phyloP scores from a whole-genome alignment of 1,140 invertebrate species.

The Eriosoma lanigerum region DNA sequence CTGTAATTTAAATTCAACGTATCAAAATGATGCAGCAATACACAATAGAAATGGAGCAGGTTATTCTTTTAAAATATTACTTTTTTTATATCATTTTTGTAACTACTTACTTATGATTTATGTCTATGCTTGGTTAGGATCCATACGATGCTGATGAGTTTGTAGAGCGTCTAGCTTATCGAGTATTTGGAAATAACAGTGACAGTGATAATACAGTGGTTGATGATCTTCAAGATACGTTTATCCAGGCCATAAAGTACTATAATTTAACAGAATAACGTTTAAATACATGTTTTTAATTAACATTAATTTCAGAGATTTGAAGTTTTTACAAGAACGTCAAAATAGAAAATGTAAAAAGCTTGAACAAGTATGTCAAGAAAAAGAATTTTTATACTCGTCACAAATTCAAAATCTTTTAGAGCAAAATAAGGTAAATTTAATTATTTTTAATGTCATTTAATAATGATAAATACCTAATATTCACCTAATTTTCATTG shows the following conservation, averaged over 20 bases:
- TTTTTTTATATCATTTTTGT: not conserved
- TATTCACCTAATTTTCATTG: not conserved
- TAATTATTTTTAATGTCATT: not conserved
- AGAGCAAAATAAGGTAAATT: conserved; percentile 30
- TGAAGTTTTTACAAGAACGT: conserved; percentile 77
- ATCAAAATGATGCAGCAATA: conserved; percentile 56
- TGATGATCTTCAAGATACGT: conserved; percentile 82
- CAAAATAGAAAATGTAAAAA: conserved; percentile 86
- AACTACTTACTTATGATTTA: not conserved
- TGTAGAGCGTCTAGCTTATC: conserved; percentile 93
- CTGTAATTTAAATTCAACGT: not conserved
- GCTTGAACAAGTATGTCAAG: conserved; percentile 77
- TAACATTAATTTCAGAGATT: conserved; percentile 61
- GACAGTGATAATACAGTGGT: conserved; percentile 69
- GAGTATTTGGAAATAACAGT: conserved; percentile 78
- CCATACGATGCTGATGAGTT: conserved; percentile 97
- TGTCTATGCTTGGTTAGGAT: conserved; percentile 65
- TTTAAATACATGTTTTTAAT: not conserved
- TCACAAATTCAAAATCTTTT: conserved; percentile 20
- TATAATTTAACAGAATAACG: not conserved
- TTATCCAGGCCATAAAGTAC: conserved; percentile 85
- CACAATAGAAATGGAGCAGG: conserved; percentile 56
- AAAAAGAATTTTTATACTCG: conserved; percentile 76
- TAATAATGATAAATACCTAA: too few relatives aligned
- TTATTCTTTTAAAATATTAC: conserved; percentile 34